Base-by-base conservation (phyloP, 1,140 invertebrate genomes). In the Megalonaias nervosa region DNA sequence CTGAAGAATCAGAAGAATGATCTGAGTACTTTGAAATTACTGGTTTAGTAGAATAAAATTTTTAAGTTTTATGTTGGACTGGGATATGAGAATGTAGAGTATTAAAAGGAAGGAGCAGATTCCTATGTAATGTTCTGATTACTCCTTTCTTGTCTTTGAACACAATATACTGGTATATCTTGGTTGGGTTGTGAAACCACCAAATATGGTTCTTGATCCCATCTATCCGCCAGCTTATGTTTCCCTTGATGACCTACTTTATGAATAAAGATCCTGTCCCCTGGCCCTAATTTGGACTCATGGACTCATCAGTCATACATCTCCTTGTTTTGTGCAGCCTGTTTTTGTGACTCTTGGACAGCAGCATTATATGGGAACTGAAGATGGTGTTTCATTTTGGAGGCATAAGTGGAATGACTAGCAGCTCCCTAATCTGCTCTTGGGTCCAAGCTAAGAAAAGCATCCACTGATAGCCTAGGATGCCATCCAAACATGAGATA, bases 401-500 rank as follows among this genome's bases (percentile, higher is more conserved):
- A 58, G 14, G 48, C 57, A 61, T 72, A 61, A 14, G 17, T 16
- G 26, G n/a, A 14, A 31, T 61, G 59, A 31, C 19, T 26, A 11
- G 11, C 2, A 15, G 58, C 16, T 14, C 31, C 19, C 59, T 16
- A 21, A 1, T 31, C 38, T 12, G 14, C 16, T 14, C 59, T 21
- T 26, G 5, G 69, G 23, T 62, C 61, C 6, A 48, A 62, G 21
- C 71, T 60, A 60, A 72, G 71, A 62, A 26, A 72, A 26, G 58
- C 58, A 64, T 62, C 68, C 12, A 57, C 11, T 23, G 68, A 19
- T 58, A 72, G 60, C 11, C 71, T 61, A 38, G 71, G 71, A 62
- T 62, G 71, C 17, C 71, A 48, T 17, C 71, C 71, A 38, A 62
- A 72, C 59, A 72, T 31, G 17, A 72, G 26, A 31, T 61, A 62